A percentile compares a stretch with the other conserved stretches of the same genome.
phyloP scores from a whole-genome alignment of 1,140 invertebrate genomes.

The Cherax destructor region DNA sequence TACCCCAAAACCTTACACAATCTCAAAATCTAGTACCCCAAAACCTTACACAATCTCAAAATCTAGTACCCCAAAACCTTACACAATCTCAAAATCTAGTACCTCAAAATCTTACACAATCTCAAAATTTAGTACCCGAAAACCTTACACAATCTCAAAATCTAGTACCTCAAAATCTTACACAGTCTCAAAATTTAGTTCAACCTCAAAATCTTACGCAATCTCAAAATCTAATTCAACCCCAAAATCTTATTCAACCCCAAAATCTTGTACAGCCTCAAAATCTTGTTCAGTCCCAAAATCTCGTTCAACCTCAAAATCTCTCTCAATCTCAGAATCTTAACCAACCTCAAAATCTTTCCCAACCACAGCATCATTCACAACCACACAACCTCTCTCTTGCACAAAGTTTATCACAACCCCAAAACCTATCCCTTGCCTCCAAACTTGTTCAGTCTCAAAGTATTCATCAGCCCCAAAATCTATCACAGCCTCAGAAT shows the following conservation, averaged over 20 bases:
- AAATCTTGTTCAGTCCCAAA: constrained; percentile 54
- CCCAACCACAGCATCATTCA: constrained; percentile 47
- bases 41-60: constrained; percentile 38
- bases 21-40: constrained; percentile 44
- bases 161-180: constrained; percentile 43
- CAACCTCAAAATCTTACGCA: constrained; percentile 43
- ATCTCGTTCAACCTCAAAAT: constrained; percentile 52
- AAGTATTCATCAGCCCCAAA: constrained; percentile 50
- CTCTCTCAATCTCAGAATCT: constrained; percentile 43
- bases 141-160: constrained; percentile 31
- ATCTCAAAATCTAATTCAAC: constrained; percentile 43
- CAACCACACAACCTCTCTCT: constrained; percentile 58
- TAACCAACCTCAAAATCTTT: constrained; percentile 47
- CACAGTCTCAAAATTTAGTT: constrained; percentile 30
- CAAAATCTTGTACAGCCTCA: constrained; percentile 50
- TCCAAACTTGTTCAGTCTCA: constrained; percentile 51
- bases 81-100: constrained; percentile 37
- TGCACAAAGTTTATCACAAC: constrained; percentile 52
- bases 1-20: constrained; percentile 31
- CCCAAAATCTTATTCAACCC: constrained; percentile 38
- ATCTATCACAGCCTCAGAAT: constrained; percentile 53
- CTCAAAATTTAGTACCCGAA: constrained; percentile 45
- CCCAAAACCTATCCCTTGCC: constrained; percentile 55
- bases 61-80: constrained; percentile 41
- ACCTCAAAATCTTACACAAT: constrained; percentile 35